Conservation (phyloP, 2,113 vertebrate species). For the Leptobrachium ailaonicum region DNA sequence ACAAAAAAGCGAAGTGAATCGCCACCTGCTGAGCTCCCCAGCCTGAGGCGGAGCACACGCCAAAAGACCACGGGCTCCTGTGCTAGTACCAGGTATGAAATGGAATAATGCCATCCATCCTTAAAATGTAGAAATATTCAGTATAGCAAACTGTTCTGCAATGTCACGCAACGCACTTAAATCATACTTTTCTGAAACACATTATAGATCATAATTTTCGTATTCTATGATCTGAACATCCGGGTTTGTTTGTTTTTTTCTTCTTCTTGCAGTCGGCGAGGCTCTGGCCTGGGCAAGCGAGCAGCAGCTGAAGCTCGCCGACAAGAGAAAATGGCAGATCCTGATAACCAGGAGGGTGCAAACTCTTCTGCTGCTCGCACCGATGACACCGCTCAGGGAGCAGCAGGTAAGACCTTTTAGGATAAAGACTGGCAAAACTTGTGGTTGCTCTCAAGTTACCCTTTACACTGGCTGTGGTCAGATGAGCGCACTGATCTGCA, state of each 20-base stretch:
- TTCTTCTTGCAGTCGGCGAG: slow-evolving; percentile 85
- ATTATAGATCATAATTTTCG: too few relatives aligned
- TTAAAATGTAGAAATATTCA: too few relatives aligned
- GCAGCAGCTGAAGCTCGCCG: slow-evolving; percentile 98
- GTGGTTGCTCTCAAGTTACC: too few relatives aligned
- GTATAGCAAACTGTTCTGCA: too few relatives aligned
- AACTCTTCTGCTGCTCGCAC: slow-evolving; percentile 91
- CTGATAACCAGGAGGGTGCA: slow-evolving; percentile 96
- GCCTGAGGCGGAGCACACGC: slow-evolving; percentile 98
- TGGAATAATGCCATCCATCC: too few relatives aligned
- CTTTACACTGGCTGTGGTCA: too few relatives aligned
- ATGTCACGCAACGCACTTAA: too few relatives aligned
- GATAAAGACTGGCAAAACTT: neutral
- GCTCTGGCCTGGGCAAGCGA: slow-evolving; percentile 99
- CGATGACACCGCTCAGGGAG: slow-evolving; percentile 95
- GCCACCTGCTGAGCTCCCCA: slow-evolving; percentile 99
- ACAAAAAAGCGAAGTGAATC: slow-evolving; percentile 99
- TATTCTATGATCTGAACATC: too few relatives aligned
- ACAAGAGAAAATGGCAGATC: slow-evolving; percentile 99
- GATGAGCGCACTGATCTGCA: too few relatives aligned
- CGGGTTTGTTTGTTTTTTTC: too few relatives aligned
- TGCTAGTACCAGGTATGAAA: slow-evolving; percentile 98
- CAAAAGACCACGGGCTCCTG: slow-evolving; percentile 99
- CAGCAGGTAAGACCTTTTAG: slow-evolving; percentile 80
- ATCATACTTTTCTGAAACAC: too few relatives aligned